Percentiles rank a stretch among this genome's conserved stretches.
phyloP scores from a whole-genome alignment of 2,888 invertebrate genomes.

The Nomada flava region DNA sequence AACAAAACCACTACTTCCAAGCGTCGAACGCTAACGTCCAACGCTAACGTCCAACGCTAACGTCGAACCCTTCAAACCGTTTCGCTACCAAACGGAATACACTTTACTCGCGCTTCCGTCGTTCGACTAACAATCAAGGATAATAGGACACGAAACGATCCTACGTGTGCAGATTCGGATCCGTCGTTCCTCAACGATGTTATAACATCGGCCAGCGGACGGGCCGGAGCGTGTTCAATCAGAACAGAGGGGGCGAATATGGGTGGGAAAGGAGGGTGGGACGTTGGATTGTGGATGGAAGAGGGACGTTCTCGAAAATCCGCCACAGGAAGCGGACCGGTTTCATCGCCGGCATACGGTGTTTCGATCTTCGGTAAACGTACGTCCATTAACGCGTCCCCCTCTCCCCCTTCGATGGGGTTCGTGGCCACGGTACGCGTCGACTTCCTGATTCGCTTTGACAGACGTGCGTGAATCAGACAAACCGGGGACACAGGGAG shows the following conservation, averaged over 20 bases:
- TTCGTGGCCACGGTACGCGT: slow-evolving; percentile 49
- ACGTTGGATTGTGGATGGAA: background rate
- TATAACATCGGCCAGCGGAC: slow-evolving; percentile 30
- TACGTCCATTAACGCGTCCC: slow-evolving; percentile 58
- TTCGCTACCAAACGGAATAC: background rate
- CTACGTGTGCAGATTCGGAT: slow-evolving; percentile 17
- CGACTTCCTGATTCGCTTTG: slow-evolving; percentile 72
- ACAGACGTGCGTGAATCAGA: slow-evolving; percentile 72
- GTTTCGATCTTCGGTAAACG: slow-evolving; percentile 67
- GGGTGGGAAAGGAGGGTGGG: background rate
- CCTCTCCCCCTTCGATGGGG: slow-evolving; percentile 42
- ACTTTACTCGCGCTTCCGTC: background rate
- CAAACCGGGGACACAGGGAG: slow-evolving; percentile 66
- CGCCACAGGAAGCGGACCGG: slow-evolving; percentile 41
- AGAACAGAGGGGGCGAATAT: background rate
- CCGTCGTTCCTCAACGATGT: slow-evolving; percentile 9
- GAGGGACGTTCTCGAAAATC: slow-evolving; percentile 41
- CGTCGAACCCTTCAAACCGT: background rate
- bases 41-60: no score
- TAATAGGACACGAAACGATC: background rate
- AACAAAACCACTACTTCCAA: background rate
- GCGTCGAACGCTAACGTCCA: background rate
- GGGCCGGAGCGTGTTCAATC: slow-evolving; percentile 19
- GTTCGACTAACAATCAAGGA: background rate
- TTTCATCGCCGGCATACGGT: slow-evolving; percentile 48